Evolutionary conservation across 2,888 invertebrate species (phyloP), one percentile per base, ranked within the genome.

Genomic region (Pristionchus mayeri): DNA sequence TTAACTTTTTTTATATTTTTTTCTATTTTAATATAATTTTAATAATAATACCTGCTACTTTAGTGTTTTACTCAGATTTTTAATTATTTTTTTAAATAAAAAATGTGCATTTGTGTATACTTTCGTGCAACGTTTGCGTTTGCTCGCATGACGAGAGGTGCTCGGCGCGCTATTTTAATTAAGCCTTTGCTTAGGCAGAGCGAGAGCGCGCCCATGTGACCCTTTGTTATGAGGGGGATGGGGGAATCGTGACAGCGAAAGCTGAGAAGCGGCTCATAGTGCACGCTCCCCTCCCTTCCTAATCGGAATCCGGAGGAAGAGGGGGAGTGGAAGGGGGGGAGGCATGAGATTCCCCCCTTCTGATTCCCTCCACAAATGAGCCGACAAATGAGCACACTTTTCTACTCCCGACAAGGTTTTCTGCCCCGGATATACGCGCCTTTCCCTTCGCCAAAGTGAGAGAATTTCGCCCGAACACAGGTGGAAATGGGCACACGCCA

Each of bases 121-220:
- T 57, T 57, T 57, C 57, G 24, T 24, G 13, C 44, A 44, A 21
- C 21, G 21, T 57, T 21, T 57, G 24, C n/a, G 24, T 57, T n/a
- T 57, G 57, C n/a, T 11, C 3, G 4, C 34, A 34, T 63, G 34
- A 3, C 11, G 60, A 24, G 60, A n/a, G 54, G 24, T 16, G 13
- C 13, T 24, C 27, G 60, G 13, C 13, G 54, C 21, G 54, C 21
- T 18, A 3, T 34, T 34, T 63, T 63, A 63, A 63, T 63, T 63
- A 63, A 63, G 30, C 57, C 57, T n/a, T n/a, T n/a, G 57, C 57
- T 60, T 60, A 60, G 27, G n/a, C n/a, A n/a, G n/a, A n/a, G n/a
- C n/a, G n/a, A n/a, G n/a, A n/a, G n/a, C 52, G 52, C 57, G 6
- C 21, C 34, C 63, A 37, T 63, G 63, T 63, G 63, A 63, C 34